Conservation (phyloP, 1,140 invertebrate species). For the Zaprionus gabonicus region DNA sequence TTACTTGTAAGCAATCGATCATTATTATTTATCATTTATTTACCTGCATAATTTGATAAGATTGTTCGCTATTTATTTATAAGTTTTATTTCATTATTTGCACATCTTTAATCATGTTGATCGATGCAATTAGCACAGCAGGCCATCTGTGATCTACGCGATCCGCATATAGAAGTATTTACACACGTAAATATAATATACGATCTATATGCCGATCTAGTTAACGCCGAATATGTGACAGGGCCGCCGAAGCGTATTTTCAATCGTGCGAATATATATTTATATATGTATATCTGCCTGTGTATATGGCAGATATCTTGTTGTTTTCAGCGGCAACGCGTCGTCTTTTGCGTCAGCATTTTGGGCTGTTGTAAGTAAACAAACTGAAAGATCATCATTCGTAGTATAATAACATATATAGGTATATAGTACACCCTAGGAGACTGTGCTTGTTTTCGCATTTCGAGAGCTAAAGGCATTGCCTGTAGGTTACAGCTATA, state of each 20-base stretch:
- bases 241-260: slow-evolving; percentile 26
- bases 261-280: slow-evolving; percentile 30
- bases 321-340: slow-evolving; percentile 27
- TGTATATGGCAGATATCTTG: slow-evolving; percentile 19
- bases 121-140: slow-evolving; percentile 39
- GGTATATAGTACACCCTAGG: slow-evolving; percentile 10
- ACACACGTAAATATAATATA: background rate
- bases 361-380: slow-evolving; percentile 42
- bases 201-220: slow-evolving; percentile 15
- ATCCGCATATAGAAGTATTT: slow-evolving; percentile 2
- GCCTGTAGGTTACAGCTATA: background rate
- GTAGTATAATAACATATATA: slow-evolving; percentile 11
- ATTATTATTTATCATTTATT: slow-evolving; percentile 20
- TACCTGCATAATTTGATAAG: slow-evolving; percentile 4
- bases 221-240: slow-evolving; percentile 36
- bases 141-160: slow-evolving; percentile 21
- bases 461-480: background rate
- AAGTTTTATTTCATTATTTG: slow-evolving; percentile 5
- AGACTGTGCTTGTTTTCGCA: slow-evolving; percentile 23
- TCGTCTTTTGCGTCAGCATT: slow-evolving; percentile 46
- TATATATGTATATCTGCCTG: slow-evolving; percentile 7
- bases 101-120: slow-evolving; percentile 23
- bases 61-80: slow-evolving; percentile 19
- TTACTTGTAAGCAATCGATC: slow-evolving; percentile 6
- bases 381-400: slow-evolving; percentile 28